Evolutionary conservation across 2,113 vertebrate species (phyloP).

Genomic region (Labeo rohita): DNA sequence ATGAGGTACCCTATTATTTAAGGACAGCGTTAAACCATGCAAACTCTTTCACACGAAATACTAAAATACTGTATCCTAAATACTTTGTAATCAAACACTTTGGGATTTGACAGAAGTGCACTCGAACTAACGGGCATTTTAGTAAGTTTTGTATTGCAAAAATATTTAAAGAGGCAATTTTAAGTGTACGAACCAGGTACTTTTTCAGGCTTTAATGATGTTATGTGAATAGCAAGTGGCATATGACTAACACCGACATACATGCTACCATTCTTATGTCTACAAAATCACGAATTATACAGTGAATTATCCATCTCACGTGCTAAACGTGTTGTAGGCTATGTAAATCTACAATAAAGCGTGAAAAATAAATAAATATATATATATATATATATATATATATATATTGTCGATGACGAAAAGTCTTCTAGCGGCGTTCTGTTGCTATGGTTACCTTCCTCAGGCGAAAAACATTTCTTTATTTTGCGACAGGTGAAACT

Average conservation of each 20-base stretch:
- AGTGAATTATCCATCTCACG: background rate
- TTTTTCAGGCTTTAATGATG: background rate
- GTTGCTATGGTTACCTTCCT: background rate
- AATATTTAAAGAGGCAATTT: background rate
- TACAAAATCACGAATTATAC: background rate
- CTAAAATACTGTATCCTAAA: background rate
- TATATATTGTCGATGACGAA: background rate
- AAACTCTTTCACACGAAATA: background rate
- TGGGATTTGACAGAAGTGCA: background rate
- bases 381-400: too few relatives aligned
- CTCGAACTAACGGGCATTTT: background rate
- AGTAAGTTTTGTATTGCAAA: background rate
- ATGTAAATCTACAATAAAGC: background rate
- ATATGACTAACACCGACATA: background rate
- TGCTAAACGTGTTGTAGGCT: background rate
- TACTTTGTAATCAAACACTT: background rate
- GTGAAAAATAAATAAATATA: too few relatives aligned
- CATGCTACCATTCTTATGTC: background rate
- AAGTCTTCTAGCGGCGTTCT: background rate
- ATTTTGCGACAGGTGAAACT: background rate
- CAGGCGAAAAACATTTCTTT: background rate
- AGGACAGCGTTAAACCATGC: background rate
- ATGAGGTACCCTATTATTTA: background rate
- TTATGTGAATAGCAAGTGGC: background rate
- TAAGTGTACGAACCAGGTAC: background rate